These are phyloP conservation scores for Drosophila seclusa DNA, from an alignment of 2,888 invertebrate genomes.

Conservation along the genomic window DNA sequence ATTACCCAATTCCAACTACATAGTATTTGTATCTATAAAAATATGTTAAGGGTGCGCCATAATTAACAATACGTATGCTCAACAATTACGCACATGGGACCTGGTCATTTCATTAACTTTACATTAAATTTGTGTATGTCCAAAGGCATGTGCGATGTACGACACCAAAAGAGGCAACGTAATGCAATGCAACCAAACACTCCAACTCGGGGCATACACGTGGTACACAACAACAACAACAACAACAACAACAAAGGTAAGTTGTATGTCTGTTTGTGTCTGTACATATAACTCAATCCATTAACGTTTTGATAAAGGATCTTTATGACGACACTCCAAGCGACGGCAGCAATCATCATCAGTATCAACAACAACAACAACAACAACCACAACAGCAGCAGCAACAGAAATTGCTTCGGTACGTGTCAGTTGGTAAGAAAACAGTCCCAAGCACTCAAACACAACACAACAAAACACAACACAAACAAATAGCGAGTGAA, in stretches of 20 bases:
- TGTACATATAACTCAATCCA: slow-evolving; percentile 78
- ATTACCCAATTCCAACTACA: slow-evolving; percentile 28
- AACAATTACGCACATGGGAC: slow-evolving; percentile 52
- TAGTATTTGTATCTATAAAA: slow-evolving; percentile 16
- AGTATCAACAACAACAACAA: slow-evolving; percentile 54
- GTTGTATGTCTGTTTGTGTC: not conserved
- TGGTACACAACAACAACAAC: slow-evolving; percentile 26
- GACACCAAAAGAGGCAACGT: slow-evolving; percentile 18
- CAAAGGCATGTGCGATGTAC: slow-evolving; percentile 35
- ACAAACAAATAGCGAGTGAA: slow-evolving; percentile 56
- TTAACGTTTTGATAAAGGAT: slow-evolving; percentile 82
- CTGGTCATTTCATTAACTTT: slow-evolving; percentile 69
- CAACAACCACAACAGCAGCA: slow-evolving; percentile 7
- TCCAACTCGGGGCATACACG: slow-evolving; percentile 39
- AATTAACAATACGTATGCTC: slow-evolving; percentile 72
- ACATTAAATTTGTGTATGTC: slow-evolving; percentile 45
- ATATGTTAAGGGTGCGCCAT: slow-evolving; percentile 69
- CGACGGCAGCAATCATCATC: slow-evolving; percentile 78
- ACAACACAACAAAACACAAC: slow-evolving; percentile 14
- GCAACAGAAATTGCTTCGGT: slow-evolving; percentile 63
- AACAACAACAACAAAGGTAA: slow-evolving; percentile 16
- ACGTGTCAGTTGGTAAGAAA: slow-evolving; percentile 68
- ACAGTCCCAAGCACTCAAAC: slow-evolving; percentile 30
- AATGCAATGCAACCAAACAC: slow-evolving; percentile 29
- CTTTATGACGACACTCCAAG: slow-evolving; percentile 82